Evolutionary conservation across 2,888 invertebrate species (phyloP).

Genomic region (Smittia sp.): DNA sequence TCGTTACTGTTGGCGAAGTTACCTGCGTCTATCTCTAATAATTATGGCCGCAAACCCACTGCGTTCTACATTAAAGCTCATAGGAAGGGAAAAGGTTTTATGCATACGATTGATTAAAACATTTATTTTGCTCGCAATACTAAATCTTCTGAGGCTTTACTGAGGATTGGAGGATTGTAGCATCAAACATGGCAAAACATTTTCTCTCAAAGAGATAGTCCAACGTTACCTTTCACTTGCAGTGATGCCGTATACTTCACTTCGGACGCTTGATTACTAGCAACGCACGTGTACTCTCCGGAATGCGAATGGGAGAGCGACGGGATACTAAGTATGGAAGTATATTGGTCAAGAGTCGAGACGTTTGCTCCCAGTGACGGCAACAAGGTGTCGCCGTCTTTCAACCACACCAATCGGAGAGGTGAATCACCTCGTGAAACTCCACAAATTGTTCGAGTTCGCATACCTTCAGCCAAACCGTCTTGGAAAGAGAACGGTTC

Average conservation of each 20-base stretch:
- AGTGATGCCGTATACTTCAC: conserved; percentile 76
- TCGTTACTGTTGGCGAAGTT: too few species aligned
- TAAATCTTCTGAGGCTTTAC: conserved; percentile 12
- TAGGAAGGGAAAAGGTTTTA: conserved; percentile 1
- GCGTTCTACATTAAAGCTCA: conserved; percentile 57
- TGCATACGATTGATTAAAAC: conserved; percentile 21
- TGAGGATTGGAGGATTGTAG: conserved; percentile 1
- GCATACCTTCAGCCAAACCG: conserved; percentile 77
- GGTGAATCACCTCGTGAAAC: conserved; percentile 79
- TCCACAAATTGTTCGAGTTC: conserved; percentile 77
- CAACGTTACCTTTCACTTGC: conserved; percentile 75
- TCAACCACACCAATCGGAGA: conserved; percentile 75
- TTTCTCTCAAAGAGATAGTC: neutral
- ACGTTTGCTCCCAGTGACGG: conserved; percentile 66
- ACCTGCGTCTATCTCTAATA: neutral
- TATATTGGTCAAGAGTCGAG: conserved; percentile 71
- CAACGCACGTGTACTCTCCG: conserved; percentile 75
- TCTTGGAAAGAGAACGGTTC: conserved; percentile 82
- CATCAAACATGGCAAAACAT: conserved; percentile 27
- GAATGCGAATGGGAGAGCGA: conserved; percentile 71
- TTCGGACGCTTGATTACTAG: conserved; percentile 74
- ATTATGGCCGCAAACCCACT: conserved; percentile 61
- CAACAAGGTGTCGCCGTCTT: conserved; percentile 71
- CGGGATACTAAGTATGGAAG: conserved; percentile 74
- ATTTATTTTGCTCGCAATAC: conserved; percentile 9